Evolutionary conservation across 2,888 invertebrate species (phyloP), one percentile per base, ranked within the genome.

Genomic region (Nezara viridula): DNA sequence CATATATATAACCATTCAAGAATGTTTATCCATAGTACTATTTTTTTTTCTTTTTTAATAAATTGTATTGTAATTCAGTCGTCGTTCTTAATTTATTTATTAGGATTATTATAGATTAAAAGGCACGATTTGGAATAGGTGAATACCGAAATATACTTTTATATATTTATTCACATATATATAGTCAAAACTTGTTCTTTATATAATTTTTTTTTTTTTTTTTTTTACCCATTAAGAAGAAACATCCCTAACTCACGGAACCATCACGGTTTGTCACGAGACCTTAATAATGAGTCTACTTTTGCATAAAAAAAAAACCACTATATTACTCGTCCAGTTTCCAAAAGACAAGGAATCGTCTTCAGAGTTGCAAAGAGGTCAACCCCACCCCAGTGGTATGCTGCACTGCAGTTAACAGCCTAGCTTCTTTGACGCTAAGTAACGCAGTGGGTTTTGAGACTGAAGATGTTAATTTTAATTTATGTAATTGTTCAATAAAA

Each of bases 241-340:
- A 66, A 66, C 19, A 32, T 7, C 66, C 12, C 27, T 27, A 60
- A 60, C 60, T 66, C 32, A 32, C 66, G 66, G 66, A 37, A 66
- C 32, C 66, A 32, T 32, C 32, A 32, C 19, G 19, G 5, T 37
- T 6, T 32, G 32, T 19, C 32, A 32, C 32, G 66, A 66, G 66
- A 66, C 7, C 66, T 66, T 66, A 66, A 66, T 66, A 32, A 66
- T 66, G 66, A 66, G 32, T 66, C 32, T 66, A 19, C 66, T 66
- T 19, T 32, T 60, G 60, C 10, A 60, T 27, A 2, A 14, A 60
- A 12, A 27, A 14, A 32, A 7, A 44, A 44, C n/a, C 27, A 66
- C 66, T 32, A 66, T 66, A 32, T 37, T 66, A 66, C 66, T 66
- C 32, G 32, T 66, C 66, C 32, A 32, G 66, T 66, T 66, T 66